Conservation (phyloP, 2,797 vertebrate species). For the Dromococcyx pavoninus region DNA sequence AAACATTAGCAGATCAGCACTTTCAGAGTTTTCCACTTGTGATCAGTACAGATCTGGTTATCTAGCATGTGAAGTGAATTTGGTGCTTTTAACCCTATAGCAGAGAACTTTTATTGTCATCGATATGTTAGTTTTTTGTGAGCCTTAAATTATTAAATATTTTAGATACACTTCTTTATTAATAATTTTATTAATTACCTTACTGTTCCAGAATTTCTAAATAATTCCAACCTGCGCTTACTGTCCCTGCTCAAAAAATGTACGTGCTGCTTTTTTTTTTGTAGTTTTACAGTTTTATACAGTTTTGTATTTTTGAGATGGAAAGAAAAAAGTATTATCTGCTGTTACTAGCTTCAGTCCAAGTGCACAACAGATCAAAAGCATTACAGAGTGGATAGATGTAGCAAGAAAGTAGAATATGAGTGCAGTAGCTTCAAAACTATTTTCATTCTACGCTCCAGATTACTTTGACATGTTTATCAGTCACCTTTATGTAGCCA, state of each 20-base stretch:
- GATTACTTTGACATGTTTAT: background rate
- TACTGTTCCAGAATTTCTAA: slow-evolving; percentile 30
- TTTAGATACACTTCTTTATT: slow-evolving; percentile 62
- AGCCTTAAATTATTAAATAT: slow-evolving; percentile 75
- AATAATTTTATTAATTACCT: slow-evolving; percentile 50
- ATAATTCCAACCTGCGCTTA: slow-evolving; percentile 43
- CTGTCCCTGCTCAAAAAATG: slow-evolving; percentile 27
- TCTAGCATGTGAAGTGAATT: slow-evolving; percentile 63
- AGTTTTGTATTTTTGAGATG: background rate
- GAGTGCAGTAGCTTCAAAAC: background rate
- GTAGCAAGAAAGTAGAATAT: background rate
- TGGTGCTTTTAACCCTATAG: slow-evolving; percentile 63
- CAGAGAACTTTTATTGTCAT: slow-evolving; percentile 55
- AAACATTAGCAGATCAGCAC: slow-evolving; percentile 44
- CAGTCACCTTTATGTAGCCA: background rate
- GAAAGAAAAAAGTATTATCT: background rate
- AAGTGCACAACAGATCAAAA: slow-evolving; percentile 54
- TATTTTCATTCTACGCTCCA: background rate
- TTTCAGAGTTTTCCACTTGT: slow-evolving; percentile 61
- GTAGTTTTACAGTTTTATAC: slow-evolving; percentile 1
- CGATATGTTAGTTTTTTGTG: slow-evolving; percentile 64
- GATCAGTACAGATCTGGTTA: slow-evolving; percentile 54
- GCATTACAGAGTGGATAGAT: background rate
- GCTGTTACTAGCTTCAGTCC: slow-evolving; percentile 31
- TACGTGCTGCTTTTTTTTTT: background rate